Evolutionary conservation across 1,140 invertebrate genomes (phyloP).

Genomic region (Nebria ingens): DNA sequence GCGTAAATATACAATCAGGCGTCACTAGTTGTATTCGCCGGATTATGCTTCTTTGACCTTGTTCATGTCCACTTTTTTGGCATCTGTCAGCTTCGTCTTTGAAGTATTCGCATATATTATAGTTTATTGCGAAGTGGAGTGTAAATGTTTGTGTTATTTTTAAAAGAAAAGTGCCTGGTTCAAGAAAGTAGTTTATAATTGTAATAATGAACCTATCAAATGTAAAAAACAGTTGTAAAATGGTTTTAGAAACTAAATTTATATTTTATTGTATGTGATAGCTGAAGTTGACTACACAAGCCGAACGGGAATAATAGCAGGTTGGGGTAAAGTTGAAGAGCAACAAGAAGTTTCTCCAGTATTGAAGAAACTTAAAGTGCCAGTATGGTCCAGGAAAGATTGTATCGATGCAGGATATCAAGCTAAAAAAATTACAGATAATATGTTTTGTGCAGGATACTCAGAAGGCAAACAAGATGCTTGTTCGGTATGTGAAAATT

Average conservation of each 20-base stretch:
- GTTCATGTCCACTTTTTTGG: no score
- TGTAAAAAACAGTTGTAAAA: no score
- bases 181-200: no score
- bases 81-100: no score
- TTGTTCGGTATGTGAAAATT: slow-evolving; percentile 49
- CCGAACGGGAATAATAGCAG: slow-evolving; percentile 54
- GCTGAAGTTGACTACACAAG: slow-evolving; percentile 46
- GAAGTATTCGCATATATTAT: no score
- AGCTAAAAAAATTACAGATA: slow-evolving; percentile 47
- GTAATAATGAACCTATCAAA: no score
- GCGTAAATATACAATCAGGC: no score
- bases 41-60: slow-evolving; percentile 9
- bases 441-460: slow-evolving; percentile 71
- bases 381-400: slow-evolving; percentile 46
- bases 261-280: slow-evolving; percentile 27
- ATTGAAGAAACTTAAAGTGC: slow-evolving; percentile 46
- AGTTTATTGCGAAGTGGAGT: no score
- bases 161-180: no score
- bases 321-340: slow-evolving; percentile 63
- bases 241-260: no score
- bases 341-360: slow-evolving; percentile 47
- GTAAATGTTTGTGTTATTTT: no score
- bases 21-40: no score
- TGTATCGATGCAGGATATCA: slow-evolving; percentile 42
- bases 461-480: slow-evolving; percentile 58